Evolutionary conservation across 2,113 vertebrate genomes (phyloP), one percentile per base, ranked within the genome.

Genomic region (Oreochromis aureus): DNA sequence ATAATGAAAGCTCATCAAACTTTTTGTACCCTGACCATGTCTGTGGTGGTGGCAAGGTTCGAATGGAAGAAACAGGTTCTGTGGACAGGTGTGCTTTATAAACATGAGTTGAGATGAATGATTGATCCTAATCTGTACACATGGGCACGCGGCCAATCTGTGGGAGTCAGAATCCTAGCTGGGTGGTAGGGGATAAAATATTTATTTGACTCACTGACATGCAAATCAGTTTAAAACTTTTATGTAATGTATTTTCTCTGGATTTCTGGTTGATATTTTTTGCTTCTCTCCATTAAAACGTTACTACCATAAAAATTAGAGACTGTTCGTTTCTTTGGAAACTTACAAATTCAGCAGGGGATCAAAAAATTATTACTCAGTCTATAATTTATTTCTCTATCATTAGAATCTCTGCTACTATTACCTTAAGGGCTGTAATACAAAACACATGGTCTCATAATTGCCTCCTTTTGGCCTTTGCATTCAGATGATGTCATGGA

Each of bases 41-140:
- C 59, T 18, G 0, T 1, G 63, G 34, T 22, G 34, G 19, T 69
- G 34, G 34, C 0, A 4, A 41, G 0, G 0, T 22, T 41, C 0
- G 0, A 22, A 2, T 41, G 11, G 63, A 69, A 22, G 34, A 69
- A 13, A 66, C 19, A 0, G 34, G 19, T 69, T 69, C 19, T 22
- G 34, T n/a, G 61, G 61, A 66, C 34, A 66, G 19, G 32, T 66
- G 18, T 12, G 61, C 6, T 66, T 22, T 5, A 66, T 66, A 22
- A 41, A 39, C 19, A 41, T 2, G 7, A 3, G n/a, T 41, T 9
- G 36, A 69, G 11, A 69, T 1, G 36, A 2, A 5, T 41, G 63
- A 69, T 15, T 69, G 4, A 69, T 41, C 5, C 2, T 41, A 69
- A 69, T 41, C 11, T 69, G 63, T 22, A 15, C n/a, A 69, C 3